Conservation (phyloP, 2,888 invertebrate species). For the Macroteleia sp. region DNA sequence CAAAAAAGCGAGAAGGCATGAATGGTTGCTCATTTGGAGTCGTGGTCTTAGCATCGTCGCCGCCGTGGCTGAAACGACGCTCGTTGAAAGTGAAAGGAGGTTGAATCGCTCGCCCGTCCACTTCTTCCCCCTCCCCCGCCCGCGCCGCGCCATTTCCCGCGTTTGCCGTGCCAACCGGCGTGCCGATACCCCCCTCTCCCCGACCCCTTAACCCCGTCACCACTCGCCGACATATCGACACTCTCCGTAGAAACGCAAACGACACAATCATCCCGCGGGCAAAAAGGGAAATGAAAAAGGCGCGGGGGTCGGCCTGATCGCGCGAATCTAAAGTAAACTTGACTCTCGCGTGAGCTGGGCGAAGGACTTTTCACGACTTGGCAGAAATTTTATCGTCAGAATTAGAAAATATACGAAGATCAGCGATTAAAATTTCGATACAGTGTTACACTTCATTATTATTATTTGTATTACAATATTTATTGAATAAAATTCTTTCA, state of each 20-base stretch:
- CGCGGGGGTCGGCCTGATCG: slow-evolving; percentile 13
- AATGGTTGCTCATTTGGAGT: slow-evolving; percentile 45
- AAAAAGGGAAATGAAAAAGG: slow-evolving; percentile 31
- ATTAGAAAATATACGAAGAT: too few species aligned
- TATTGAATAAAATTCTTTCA: too few species aligned
- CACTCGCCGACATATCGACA: slow-evolving; percentile 44
- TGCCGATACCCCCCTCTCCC: slow-evolving; percentile 31
- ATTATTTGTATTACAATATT: too few species aligned
- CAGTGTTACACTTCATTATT: too few species aligned
- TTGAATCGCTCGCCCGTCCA: slow-evolving; percentile 81
- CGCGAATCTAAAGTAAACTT: slow-evolving; percentile 53
- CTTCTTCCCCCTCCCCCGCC: slow-evolving; percentile 71
- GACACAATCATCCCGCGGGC: slow-evolving; percentile 31
- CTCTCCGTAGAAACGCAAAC: slow-evolving; percentile 48
- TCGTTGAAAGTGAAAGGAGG: slow-evolving; percentile 84
- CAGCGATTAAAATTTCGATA: too few species aligned
- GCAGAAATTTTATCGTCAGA: neutral
- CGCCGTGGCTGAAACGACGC: slow-evolving; percentile 70
- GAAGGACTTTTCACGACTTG: slow-evolving; percentile 35
- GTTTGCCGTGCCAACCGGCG: slow-evolving; percentile 52
- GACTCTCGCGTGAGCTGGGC: slow-evolving; percentile 49
- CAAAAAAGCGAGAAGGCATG: slow-evolving; percentile 37
- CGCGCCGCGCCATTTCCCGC: slow-evolving; percentile 57
- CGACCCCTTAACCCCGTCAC: slow-evolving; percentile 24
- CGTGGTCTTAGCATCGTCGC: slow-evolving; percentile 45